Evolutionary conservation across 2,888 invertebrate species (phyloP).

Genomic region (Sphecodes monilicornis): DNA sequence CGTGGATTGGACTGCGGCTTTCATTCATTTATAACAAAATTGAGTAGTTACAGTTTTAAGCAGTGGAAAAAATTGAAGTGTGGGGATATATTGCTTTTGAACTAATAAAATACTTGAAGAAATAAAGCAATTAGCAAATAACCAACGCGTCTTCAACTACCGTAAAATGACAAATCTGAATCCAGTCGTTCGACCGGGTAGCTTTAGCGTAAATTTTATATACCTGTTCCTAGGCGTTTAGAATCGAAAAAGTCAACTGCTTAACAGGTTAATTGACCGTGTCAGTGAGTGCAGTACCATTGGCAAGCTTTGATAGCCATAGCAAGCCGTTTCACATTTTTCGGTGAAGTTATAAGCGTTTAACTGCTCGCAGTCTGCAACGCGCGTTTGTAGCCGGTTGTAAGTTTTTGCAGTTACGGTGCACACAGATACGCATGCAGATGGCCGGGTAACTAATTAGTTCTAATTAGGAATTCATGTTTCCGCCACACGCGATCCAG

Average conservation of each 20-base stretch:
- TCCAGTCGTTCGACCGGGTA: not conserved
- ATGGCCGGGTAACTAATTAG: conserved; percentile 5
- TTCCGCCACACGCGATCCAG: not conserved
- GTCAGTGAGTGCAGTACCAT: not conserved
- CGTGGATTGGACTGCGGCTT: no score
- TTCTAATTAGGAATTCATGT: not conserved
- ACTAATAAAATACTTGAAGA: no score
- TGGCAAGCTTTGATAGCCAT: not conserved
- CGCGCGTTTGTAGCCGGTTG: not conserved
- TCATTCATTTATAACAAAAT: no score
- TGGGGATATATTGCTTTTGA: no score
- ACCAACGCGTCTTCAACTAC: no score
- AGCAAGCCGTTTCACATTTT: not conserved
- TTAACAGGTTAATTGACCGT: not conserved
- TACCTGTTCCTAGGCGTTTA: not conserved
- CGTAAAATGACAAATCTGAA: no score
- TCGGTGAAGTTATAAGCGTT: not conserved
- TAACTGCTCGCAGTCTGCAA: not conserved
- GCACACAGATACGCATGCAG: not conserved
- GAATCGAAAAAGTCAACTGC: not conserved
- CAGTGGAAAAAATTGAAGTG: no score
- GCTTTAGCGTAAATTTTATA: not conserved
- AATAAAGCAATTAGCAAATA: no score
- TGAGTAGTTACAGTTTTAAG: no score
- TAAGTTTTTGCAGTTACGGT: not conserved